These are phyloP conservation scores for Alca torda DNA, from an alignment of 2,797 vertebrate species.

Conservation along the genomic window DNA sequence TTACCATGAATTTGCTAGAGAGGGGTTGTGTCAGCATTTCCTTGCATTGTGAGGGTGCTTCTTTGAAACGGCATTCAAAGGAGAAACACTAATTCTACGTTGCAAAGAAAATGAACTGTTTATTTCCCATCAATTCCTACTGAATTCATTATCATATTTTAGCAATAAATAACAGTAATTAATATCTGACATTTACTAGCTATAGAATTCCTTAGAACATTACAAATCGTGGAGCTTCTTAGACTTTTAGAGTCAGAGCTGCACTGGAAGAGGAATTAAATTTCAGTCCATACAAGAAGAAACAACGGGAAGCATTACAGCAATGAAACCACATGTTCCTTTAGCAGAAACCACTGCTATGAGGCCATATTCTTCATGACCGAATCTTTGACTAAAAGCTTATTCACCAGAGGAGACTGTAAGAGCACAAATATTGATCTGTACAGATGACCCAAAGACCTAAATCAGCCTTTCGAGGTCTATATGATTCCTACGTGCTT, in stretches of 20 bases:
- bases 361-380: fast-evolving
- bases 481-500: background rate
- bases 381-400: background rate
- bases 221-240: background rate
- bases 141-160: background rate
- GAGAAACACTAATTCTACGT: background rate
- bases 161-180: background rate
- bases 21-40: background rate
- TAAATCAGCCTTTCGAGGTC: background rate
- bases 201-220: background rate
- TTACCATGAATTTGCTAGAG: background rate
- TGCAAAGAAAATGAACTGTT: background rate
- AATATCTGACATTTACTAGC: background rate
- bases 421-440: background rate
- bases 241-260: background rate
- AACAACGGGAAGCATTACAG: background rate
- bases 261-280: background rate
- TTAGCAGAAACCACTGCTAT: background rate
- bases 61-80: background rate
- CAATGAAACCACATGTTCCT: background rate
- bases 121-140: background rate
- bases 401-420: background rate
- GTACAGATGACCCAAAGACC: background rate
- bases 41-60: background rate
- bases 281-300: background rate